Percentiles rank a stretch among this genome's conserved stretches.
Conservation (phyloP, 2,113 vertebrate genomes). For the Burhinus oedicnemus region DNA sequence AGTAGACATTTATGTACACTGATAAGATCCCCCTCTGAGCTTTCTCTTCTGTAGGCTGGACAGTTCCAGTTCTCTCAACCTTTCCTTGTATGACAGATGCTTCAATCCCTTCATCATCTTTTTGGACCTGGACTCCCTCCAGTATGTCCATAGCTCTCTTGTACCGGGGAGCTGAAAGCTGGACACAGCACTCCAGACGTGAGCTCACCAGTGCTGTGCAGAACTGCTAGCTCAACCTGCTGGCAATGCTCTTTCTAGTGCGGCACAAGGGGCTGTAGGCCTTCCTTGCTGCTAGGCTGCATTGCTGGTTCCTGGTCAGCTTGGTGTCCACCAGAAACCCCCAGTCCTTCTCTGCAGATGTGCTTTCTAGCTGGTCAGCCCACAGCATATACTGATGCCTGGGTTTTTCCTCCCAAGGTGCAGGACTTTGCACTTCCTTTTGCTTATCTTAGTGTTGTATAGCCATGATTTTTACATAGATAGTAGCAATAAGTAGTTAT, state of each 20-base stretch:
- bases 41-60: background rate
- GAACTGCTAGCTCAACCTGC: fast-evolving
- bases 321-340: background rate
- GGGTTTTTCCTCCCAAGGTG: background rate
- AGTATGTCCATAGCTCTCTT: background rate
- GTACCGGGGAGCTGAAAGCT: background rate
- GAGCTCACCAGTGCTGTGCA: background rate
- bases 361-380: background rate
- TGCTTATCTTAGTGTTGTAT: background rate
- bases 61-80: background rate
- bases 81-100: background rate
- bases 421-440: background rate
- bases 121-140: background rate
- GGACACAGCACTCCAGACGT: background rate
- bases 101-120: background rate
- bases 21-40: background rate
- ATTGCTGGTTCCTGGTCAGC: background rate
- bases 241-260: background rate
- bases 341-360: background rate
- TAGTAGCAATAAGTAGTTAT: background rate
- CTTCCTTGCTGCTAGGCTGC: background rate
- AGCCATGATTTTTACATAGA: background rate
- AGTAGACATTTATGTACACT: background rate
- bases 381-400: background rate
- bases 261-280: no score